These are phyloP conservation scores for Crambe crambe DNA, from an alignment of 37 sponge, comb jelly and placozoan species.

Conservation along the genomic window DNA sequence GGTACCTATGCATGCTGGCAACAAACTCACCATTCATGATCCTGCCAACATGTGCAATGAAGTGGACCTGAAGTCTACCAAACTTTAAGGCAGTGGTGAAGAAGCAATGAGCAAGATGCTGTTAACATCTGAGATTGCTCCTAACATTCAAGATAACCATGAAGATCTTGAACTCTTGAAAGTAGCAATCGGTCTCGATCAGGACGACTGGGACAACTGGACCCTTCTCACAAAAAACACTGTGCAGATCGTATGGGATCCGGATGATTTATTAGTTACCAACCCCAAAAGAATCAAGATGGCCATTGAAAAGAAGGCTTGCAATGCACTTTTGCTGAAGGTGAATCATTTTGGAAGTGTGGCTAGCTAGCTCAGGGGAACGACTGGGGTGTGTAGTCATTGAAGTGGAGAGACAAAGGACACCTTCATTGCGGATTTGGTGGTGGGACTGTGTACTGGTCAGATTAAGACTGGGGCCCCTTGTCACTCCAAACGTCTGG, in stretches of 20 bases:
- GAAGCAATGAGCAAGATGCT: constrained; percentile 96
- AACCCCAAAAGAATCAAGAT: constrained; percentile 91
- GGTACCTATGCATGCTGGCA: constrained; percentile 96
- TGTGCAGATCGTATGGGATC: constrained; percentile 90
- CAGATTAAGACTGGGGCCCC: constrained; percentile 99
- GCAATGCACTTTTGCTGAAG: constrained; percentile 97
- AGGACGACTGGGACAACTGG: constrained; percentile 98
- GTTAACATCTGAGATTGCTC: constrained; percentile 99
- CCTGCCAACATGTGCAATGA: constrained; percentile 73
- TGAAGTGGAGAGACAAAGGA: constrained; percentile 99
- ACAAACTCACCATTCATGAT: constrained; percentile 99
- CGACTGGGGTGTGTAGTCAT: constrained; percentile 99
- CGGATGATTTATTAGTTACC: constrained; percentile 97
- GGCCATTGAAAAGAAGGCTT: constrained; percentile 90
- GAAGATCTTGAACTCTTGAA: constrained; percentile 91
- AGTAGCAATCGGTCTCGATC: constrained; percentile 92
- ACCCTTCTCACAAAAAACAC: constrained; percentile 64
- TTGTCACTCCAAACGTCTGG: constrained; percentile 95
- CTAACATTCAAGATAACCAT: constrained; percentile 95
- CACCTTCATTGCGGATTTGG: constrained; percentile 99
- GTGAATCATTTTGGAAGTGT: constrained; percentile 98
- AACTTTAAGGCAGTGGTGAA: constrained; percentile 93
- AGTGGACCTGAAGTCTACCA: constrained; percentile 98
- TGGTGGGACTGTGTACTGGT: constrained; percentile 97
- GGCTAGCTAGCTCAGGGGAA: constrained; percentile 82